Evolutionary conservation across 2,797 vertebrate genomes (phyloP), one percentile per base, ranked within the genome.

Genomic region (Meriones psammophilus): DNA sequence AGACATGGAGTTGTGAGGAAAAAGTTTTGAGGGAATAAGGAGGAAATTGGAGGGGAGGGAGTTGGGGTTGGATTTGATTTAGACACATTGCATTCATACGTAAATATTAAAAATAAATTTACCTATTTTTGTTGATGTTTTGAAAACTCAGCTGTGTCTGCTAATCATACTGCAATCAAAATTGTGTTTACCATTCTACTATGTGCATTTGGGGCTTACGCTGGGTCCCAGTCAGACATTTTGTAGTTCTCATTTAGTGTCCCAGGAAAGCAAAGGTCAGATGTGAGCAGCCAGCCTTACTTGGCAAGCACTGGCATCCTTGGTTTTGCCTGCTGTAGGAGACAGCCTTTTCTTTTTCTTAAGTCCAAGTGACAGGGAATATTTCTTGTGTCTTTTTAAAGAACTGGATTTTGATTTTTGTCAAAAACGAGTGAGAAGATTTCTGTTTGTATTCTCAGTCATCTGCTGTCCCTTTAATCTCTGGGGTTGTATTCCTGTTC

Each of bases 141-240:
- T 26, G 1, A 83, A 83, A 87, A 24, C 50, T 64, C 26, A 95
- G 46, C 8, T 92, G 1, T 66, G 3, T 73, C 39, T 96, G 62
- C 74, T 94, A 87, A 54, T 96, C 74, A 20, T 73, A 71, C 3
- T 77, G 30, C n/a, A 91, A 95, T 88, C 4, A 81, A 68, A 96
- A 77, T 77, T 85, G 10, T 89, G 15, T 26, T 88, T 78, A 83
- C 1, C 8, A n/a, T 22, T 83, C 79, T 60, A 64, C 42, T 8
- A 28, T 2, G 9, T 28, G n/a, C 0, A 22, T 96, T 30, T 76
- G 62, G 30, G 39, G 20, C 71, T 58, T 88, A 90, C 78, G 54
- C 22, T 88, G 87, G 74, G 36, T 68, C 15, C 54, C 46, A 71
- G 4, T 18, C 5, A 58, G 46, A 85, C 22, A 6, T 91, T 88